Conservation (phyloP, 2,113 vertebrate species). For the Anthoscopus minutus region DNA sequence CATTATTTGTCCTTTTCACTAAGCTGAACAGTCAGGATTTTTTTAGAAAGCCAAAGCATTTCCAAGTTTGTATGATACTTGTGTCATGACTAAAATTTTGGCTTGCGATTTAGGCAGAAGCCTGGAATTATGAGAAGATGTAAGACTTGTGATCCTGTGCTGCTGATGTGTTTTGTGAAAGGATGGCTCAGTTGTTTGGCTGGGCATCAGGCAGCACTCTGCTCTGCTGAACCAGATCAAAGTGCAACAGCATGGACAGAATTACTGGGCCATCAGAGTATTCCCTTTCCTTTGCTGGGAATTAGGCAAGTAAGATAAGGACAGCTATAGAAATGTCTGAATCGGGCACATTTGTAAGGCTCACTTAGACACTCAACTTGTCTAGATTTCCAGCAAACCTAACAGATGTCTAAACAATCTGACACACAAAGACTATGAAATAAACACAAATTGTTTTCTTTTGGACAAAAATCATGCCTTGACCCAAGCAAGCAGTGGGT, state of each 20-base stretch:
- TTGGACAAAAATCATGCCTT: background rate
- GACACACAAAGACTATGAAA: background rate
- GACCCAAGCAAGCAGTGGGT: background rate
- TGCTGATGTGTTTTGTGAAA: background rate
- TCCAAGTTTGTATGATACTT: background rate
- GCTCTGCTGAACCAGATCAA: background rate
- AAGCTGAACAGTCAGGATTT: background rate
- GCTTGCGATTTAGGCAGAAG: background rate
- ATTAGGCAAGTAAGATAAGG: background rate
- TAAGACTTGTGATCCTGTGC: background rate
- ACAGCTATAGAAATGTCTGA: background rate
- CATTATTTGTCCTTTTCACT: background rate
- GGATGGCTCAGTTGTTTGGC: background rate
- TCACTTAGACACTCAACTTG: background rate
- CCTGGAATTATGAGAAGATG: background rate
- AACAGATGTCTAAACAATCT: background rate
- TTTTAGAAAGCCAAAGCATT: background rate
- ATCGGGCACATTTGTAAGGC: background rate
- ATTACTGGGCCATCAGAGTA: background rate
- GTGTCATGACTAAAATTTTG: background rate
- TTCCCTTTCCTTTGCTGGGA: background rate
- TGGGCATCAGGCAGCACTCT: background rate
- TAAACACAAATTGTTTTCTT: background rate
- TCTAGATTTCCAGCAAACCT: background rate
- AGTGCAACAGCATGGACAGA: background rate